phyloP scores from a whole-genome alignment of 1,140 invertebrate genomes.

The Cherax destructor region DNA sequence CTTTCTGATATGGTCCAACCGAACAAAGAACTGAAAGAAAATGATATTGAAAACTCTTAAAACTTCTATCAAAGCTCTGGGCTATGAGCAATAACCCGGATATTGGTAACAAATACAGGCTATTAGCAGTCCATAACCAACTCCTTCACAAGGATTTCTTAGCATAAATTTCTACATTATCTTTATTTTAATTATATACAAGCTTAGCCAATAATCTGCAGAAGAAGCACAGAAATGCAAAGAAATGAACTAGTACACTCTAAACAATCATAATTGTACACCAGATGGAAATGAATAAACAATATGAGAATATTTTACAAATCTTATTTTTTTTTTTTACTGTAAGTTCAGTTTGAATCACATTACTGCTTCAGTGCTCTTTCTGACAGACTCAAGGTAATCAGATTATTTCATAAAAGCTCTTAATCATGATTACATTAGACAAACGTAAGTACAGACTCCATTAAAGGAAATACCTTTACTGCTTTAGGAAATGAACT shows the following conservation, averaged over 20 bases:
- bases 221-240: conserved; percentile 33
- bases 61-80: conserved; percentile 9
- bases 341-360: not conserved
- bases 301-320: not conserved
- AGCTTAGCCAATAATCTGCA: conserved; percentile 44
- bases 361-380: not conserved
- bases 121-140: conserved; percentile 43
- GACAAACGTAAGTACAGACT: conserved; percentile 13
- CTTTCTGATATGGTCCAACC: conserved; percentile 98
- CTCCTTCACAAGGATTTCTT: conserved; percentile 28
- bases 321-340: too few species aligned
- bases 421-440: conserved; percentile 12
- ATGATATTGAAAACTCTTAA: conserved; percentile 72
- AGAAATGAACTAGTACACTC: not conserved
- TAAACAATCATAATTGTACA: not conserved
- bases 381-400: conserved; percentile 23
- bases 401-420: conserved; percentile 13
- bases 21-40: conserved; percentile 97
- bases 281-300: not conserved
- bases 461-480: conserved; percentile 18
- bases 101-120: conserved; percentile 39
- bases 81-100: conserved; percentile 37
- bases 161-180: conserved; percentile 9
- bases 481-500: conserved; percentile 18
- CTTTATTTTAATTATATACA: conserved; percentile 32